Percentiles rank a stretch among this genome's conserved stretches.
Evolutionary conservation across 2,888 invertebrate species (phyloP).

Genomic region (Rotaria macrura): DNA sequence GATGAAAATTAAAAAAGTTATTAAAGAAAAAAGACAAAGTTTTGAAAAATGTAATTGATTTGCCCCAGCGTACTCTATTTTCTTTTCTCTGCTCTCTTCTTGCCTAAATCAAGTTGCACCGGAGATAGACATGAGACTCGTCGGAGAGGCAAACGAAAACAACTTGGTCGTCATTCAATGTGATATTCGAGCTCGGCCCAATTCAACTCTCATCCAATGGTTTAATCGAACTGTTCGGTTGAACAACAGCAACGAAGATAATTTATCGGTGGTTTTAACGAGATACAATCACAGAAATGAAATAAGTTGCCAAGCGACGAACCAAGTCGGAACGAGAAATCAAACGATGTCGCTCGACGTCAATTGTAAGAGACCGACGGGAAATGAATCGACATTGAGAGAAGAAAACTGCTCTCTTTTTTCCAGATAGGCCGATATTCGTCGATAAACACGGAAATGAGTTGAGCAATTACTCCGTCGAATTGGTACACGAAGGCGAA

Average conservation of each 20-base stretch:
- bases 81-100: too few species aligned
- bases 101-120: not conserved
- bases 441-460: not conserved
- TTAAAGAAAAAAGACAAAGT: too few species aligned
- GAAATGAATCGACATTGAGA: too few species aligned
- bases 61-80: too few species aligned
- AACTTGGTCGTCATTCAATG: not conserved
- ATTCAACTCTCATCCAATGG: not conserved
- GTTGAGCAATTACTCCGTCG: not conserved
- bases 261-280: not conserved
- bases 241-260: not conserved
- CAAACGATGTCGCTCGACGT: not conserved
- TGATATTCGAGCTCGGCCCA: not conserved
- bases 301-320: not conserved
- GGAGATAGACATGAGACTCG: not conserved
- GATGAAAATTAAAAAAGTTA: too few species aligned
- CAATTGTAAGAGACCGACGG: not conserved
- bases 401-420: not conserved
- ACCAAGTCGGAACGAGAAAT: not conserved
- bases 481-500: not conserved
- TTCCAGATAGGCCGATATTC: not conserved
- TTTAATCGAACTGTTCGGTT: not conserved
- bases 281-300: not conserved
- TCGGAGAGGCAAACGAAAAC: not conserved
- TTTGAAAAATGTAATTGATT: too few species aligned